Base-by-base conservation (phyloP, 2,113 vertebrate species). In the Phalacrocorax aristotelis region DNA sequence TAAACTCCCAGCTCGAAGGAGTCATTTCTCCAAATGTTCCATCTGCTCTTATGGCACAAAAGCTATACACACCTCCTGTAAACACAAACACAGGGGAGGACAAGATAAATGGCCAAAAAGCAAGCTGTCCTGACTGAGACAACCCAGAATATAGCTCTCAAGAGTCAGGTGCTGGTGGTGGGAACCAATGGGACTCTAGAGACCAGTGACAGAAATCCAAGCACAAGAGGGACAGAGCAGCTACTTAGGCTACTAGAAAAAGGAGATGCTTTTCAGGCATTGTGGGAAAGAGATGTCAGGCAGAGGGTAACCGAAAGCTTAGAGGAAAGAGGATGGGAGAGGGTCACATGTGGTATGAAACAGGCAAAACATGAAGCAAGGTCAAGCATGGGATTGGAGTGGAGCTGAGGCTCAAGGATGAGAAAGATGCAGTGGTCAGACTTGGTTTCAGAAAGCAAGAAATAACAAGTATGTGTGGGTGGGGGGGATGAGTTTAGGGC, bases 1-100 rank as follows among this genome's bases (percentile, higher is more conserved):
- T 57, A 82, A 95, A 95, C 90, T 95, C 95, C 94, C 96, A 95
- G 78, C 87, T 95, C 15, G 2, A 95, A 97, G 87, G 94, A 95
- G 80, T 95, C 91, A 91, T 69, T 78, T 96, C 91, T 91, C 72
- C 72, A 94, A 88, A 79, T n/a, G 22, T 92, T 94, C 55, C 52
- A 74, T 49, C 72, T 85, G 60, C 61, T 96, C 71, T 93, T 83
- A 71, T 7, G 60, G 60, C 13, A 27, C 46, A 62, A 87, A 89
- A 95, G 27, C 78, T 79, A 57, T 79, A 91, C 23, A 51, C 10
- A 1, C 58, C 74, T 93, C 91, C 92, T 95, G 70, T 70, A 85
- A 94, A 79, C 49, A 79, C 71, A 92, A 89, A 88, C 51, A 71
- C 48, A 49, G 29, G 55, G 46, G 36, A 95, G 44, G 36, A 89